Evolutionary conservation across 2,797 vertebrate species (phyloP).

Genomic region (Harpagifer antarcticus): DNA sequence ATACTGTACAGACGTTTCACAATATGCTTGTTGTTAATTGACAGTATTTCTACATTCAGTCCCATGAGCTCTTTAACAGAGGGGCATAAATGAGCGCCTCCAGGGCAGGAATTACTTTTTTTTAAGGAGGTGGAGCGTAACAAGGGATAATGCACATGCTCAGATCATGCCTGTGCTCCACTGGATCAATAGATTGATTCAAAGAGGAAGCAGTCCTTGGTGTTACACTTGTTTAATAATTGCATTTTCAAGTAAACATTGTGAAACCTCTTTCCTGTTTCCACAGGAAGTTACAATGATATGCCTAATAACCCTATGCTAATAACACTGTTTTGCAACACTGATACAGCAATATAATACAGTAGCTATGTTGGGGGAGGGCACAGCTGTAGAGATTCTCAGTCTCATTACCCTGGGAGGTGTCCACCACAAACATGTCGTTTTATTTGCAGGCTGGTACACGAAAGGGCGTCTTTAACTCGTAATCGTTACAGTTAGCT

Average conservation of each 20-base stretch:
- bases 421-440: slow-evolving; percentile 16
- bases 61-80: slow-evolving; percentile 26
- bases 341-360: neutral
- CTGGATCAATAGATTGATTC: slow-evolving; percentile 10
- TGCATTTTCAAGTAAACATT: slow-evolving; percentile 22
- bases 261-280: slow-evolving; percentile 28
- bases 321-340: neutral
- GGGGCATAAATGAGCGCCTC: slow-evolving; percentile 48
- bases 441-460: slow-evolving; percentile 18
- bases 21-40: slow-evolving; percentile 18
- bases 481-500: slow-evolving; percentile 3
- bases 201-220: slow-evolving; percentile 9
- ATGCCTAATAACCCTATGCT: neutral
- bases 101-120: slow-evolving; percentile 33
- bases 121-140: slow-evolving; percentile 7
- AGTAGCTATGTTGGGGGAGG: neutral
- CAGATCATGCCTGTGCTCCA: slow-evolving; percentile 16
- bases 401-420: slow-evolving; percentile 4
- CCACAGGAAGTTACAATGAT: neutral
- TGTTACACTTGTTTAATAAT: slow-evolving; percentile 1
- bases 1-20: slow-evolving; percentile 5
- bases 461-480: slow-evolving; percentile 10
- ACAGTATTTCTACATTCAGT: slow-evolving; percentile 12
- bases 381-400: slow-evolving; percentile 6
- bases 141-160: slow-evolving; percentile 32